Base-by-base conservation (phyloP, 2,797 vertebrate species). In the Gymnothorax reevesii region DNA sequence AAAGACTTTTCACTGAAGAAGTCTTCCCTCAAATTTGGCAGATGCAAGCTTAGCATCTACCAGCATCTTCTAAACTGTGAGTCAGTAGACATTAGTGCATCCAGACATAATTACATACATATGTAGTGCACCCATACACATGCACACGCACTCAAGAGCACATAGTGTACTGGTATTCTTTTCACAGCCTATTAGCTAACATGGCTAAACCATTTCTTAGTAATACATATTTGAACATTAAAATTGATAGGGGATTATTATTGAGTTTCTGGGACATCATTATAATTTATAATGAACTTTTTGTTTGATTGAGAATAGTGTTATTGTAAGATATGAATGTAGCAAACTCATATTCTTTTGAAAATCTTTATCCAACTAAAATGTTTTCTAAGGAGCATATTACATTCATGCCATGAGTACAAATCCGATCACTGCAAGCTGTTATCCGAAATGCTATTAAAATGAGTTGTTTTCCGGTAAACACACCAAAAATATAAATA, bases 31-130 rank as follows among this genome's bases (percentile, higher is more conserved):
- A 84, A 88, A 77, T 57, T 87, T 83, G 89, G 15, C 77, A 92
- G 77, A 84, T 88, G 85, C 82, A 88, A 89, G 87, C 77, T 89
- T 57, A 83, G 82, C 82, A 60, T 83, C 82, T 57, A 57, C 22
- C 87, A 90, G 86, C 82, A 77, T 86, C 88, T 57, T 69, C 49
- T 88, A 84, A 60, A 84, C 62, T 84, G 88, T 82, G 89, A 89
- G 8, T 75, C 86, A 80, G 49, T 87, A 85, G 4, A 57, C 57
- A 27, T 12, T 27, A 49, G 3, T 17, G 27, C 22, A 25, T n/a
- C 57, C 55, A 79, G n/a, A 57, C 55, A 79, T 27, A 75, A 15
- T 25, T n/a, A 7, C 66, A 69, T 27, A 4, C 12, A 52, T 55
- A 54, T 13, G 10, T 7, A 20, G 27, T 1, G 25, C n/a, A 82